Conservation (phyloP, 2,797 vertebrate species). For the Falco naumanni region DNA sequence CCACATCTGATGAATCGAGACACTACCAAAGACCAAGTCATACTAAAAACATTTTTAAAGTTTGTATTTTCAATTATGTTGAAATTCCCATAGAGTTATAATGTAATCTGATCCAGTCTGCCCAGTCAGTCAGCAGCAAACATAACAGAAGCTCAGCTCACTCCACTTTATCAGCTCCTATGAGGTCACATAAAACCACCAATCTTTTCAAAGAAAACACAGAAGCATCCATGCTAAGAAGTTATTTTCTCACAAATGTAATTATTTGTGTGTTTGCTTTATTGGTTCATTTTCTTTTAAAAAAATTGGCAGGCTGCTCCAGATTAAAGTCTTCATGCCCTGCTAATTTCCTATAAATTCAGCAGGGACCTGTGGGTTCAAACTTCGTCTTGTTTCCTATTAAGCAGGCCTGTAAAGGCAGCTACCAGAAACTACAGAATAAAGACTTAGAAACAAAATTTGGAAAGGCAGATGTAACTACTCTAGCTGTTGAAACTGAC, state of each 20-base stretch:
- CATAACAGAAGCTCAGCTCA: neutral
- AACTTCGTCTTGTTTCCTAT: neutral
- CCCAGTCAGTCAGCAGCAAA: neutral
- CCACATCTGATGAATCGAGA: neutral
- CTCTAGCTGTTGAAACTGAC: neutral
- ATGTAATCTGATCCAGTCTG: neutral
- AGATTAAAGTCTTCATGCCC: neutral
- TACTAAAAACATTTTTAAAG: neutral
- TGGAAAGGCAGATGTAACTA: neutral
- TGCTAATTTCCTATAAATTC: conserved; percentile 8
- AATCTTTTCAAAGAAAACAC: neutral
- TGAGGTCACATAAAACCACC: neutral
- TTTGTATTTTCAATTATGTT: conserved; percentile 1
- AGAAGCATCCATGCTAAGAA: neutral
- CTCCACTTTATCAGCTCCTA: neutral
- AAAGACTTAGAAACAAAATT: neutral
- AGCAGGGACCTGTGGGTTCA: neutral
- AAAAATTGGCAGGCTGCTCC: neutral
- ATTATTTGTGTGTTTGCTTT: neutral
- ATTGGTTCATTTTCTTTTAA: neutral
- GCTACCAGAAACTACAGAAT: neutral
- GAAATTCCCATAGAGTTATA: neutral
- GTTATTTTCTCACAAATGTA: neutral
- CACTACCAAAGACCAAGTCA: neutral
- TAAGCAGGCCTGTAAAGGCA: neutral